Base-by-base conservation (phyloP, 1,140 invertebrate genomes). In the Tetragonula clypearis region DNA sequence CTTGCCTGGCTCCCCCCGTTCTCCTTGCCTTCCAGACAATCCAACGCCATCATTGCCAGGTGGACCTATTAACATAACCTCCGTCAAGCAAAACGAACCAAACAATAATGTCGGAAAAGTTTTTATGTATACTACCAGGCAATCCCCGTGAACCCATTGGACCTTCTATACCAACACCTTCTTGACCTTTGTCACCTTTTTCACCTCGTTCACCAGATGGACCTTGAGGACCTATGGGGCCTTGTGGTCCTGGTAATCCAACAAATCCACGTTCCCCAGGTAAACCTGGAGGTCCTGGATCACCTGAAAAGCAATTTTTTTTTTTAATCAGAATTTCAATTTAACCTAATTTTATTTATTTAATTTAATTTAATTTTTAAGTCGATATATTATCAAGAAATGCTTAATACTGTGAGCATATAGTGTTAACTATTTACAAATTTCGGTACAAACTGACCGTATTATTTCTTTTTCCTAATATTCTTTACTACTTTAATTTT, bases 121-220 rank as follows among this genome's bases (percentile, higher is more conserved):
- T 19, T 8, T 49, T 73, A 53, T 53, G n/a, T 74, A 9, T 66
- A 65, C 14, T 94, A 97, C 97, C 97, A 95, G 96, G 95, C 78
- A 94, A 81, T 75, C 97, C 97, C 90, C 95, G 94, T 2, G 96
- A 95, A 65, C 97, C 97, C 73, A 96, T 94, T 2, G 96, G 95
- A n/a, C 97, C 97, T 93, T 97, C 97, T 8, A 96, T 86, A 1
- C 97, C 97, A 62, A 97, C 89, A 3, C 97, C 97, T 92, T 97
- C 96, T 1, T 94, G 93, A 2, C 97, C 97, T 92, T 96, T 92
- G 14, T 97, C 97, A 1, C 97, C 97, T 90, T 97, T 97, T 78
- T 97, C 97, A 1, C 97, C 97, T 87, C 96, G 95, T 89, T 96
- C 96, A 1, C 97, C 97, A 69, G 93, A 88, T 15, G 91, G 88